Evolutionary conservation across 1,140 invertebrate species (phyloP), one percentile per base, ranked within the genome.

Genomic region (Scylla paramamosain): DNA sequence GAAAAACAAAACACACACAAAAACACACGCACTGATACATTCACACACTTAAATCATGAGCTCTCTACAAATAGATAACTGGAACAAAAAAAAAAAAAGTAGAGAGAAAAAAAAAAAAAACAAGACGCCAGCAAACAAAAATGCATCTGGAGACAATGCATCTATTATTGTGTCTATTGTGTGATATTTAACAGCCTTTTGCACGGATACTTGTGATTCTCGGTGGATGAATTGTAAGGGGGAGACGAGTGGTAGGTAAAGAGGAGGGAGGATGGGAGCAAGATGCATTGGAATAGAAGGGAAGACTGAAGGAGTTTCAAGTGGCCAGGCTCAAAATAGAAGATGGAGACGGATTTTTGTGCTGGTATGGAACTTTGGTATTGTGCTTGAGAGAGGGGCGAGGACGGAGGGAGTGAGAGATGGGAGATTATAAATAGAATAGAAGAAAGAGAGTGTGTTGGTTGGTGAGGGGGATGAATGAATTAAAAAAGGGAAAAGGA

Each of bases 171-270:
- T 77, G 52, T n/a, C n/a, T 77, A 20, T 77, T 25, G 67, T 67
- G 10, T 77, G 20, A 77, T 77, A n/a, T 25, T 77, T 77, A 20
- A n/a, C 67, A 77, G 67, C 67, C 67, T 77, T 59, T 77, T 77
- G 67, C 67, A n/a, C 67, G 67, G n/a, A 77, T 77, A 77, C 67
- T n/a, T 77, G 67, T 77, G 67, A 77, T 77, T 77, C 67, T 77
- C 67, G 12, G 67, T 77, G 25, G 67, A n/a, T 77, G 20, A n/a
- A n/a, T 77, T 59, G 52, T 59, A 12, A 59, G 10, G 10, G 52
- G 20, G 52, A 16, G 52, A 20, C 39, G 52, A 59, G 52, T 12
- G 52, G 52, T 1, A 20, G 67, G 67, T 2, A 77, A 20, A n/a
- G 67, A 77, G 6, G n/a, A 77, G 67, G 52, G 52, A 20, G 52